Evolutionary conservation across 2,797 vertebrate species (phyloP).

Genomic region (Thunnus albacares): DNA sequence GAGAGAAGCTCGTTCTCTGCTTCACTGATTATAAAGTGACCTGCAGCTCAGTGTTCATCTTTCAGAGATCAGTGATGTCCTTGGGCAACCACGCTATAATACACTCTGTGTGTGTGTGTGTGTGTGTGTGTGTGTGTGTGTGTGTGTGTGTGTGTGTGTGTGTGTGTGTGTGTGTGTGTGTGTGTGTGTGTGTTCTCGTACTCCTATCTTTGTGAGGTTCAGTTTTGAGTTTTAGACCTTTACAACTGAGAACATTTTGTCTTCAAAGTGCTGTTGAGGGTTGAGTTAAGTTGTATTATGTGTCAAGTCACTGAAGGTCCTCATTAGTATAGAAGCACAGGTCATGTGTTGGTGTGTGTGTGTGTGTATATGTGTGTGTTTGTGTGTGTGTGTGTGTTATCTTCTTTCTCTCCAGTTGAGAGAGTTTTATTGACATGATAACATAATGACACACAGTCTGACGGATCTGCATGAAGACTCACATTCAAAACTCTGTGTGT

Average conservation of each 20-base stretch:
- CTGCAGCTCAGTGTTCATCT: constrained; percentile 55
- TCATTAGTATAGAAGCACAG: too few relatives aligned
- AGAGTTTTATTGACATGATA: too few relatives aligned
- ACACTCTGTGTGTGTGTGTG: background rate
- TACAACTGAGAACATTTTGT: too few relatives aligned
- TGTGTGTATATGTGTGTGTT: background rate
- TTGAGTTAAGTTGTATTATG: too few relatives aligned
- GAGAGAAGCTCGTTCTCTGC: constrained; percentile 1
- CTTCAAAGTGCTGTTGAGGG: too few relatives aligned
- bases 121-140: constrained; percentile 3
- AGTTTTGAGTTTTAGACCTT: too few relatives aligned
- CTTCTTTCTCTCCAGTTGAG: too few relatives aligned
- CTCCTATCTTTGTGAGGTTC: too few relatives aligned
- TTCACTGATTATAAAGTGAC: constrained; percentile 47
- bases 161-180: background rate
- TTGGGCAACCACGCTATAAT: background rate
- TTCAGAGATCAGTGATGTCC: constrained; percentile 38
- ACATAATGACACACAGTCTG: too few relatives aligned
- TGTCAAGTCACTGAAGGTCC: too few relatives aligned
- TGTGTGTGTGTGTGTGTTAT: constrained; percentile 2
- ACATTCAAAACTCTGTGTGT: background rate
- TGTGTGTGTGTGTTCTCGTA: background rate
- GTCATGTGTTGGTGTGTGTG: too few relatives aligned
- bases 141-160: background rate
- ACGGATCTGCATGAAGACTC: too few relatives aligned